These are phyloP conservation scores for Synodontis membranacea DNA, from an alignment of 2,113 vertebrate species.

Conservation along the genomic window DNA sequence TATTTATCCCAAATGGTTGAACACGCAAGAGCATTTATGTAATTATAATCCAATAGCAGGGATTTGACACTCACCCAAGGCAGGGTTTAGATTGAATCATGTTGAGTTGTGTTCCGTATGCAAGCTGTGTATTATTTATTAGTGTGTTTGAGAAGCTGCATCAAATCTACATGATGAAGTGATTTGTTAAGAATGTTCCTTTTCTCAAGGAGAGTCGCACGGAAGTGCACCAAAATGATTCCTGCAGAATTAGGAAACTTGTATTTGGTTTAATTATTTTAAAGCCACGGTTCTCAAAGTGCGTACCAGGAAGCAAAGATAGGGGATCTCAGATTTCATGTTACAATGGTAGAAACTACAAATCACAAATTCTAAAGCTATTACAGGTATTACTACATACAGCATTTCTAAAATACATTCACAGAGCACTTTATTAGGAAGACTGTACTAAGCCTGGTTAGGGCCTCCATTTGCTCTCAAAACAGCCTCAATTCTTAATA, in stretches of 20 bases:
- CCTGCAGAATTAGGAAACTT: background rate
- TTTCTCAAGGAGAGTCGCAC: background rate
- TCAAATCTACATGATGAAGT: conserved; percentile 1
- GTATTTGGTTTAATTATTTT: background rate
- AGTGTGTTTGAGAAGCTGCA: background rate
- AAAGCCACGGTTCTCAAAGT: background rate
- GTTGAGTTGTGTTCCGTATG: background rate
- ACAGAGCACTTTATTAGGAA: background rate
- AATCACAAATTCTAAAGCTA: background rate
- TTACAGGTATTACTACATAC: background rate
- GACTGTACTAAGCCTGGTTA: background rate
- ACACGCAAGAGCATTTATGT: background rate
- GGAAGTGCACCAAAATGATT: background rate
- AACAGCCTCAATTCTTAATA: background rate
- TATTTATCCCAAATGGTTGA: background rate
- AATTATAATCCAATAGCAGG: background rate
- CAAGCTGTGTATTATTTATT: conserved; percentile 9
- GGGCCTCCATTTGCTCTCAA: background rate
- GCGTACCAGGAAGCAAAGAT: background rate
- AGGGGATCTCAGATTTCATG: background rate
- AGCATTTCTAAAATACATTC: background rate
- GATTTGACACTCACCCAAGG: conserved; percentile 1
- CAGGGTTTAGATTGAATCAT: conserved; percentile 25
- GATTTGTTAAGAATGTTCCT: background rate
- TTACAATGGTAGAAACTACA: background rate